Percentiles rank a stretch among this genome's conserved stretches.
Evolutionary conservation across 2,797 vertebrate species (phyloP).

Genomic region (Echeneis naucrates): DNA sequence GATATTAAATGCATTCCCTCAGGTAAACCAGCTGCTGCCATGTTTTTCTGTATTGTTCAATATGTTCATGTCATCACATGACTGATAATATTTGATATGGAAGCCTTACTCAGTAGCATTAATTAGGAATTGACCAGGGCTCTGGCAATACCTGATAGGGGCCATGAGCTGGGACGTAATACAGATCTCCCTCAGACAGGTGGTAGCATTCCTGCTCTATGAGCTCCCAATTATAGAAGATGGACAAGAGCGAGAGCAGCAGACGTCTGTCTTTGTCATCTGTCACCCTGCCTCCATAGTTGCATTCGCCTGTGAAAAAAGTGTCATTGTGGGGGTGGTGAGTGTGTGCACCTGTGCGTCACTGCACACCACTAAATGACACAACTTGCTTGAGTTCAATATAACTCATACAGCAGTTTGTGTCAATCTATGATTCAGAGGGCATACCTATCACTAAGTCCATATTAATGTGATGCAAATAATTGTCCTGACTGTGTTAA

Average conservation of each 20-base stretch:
- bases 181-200: conserved; percentile 86
- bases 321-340: too few species aligned
- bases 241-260: conserved; percentile 91
- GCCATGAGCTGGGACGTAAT: conserved; percentile 88
- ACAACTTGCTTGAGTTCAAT: too few species aligned
- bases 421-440: neutral
- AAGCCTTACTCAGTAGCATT: neutral
- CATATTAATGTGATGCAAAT: neutral
- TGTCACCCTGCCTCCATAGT: conserved; percentile 96
- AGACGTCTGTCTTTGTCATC: conserved; percentile 96
- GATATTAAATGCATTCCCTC: conserved; percentile 16
- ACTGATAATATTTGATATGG: conserved; percentile 12
- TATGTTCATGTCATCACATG: neutral
- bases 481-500: conserved; percentile 2
- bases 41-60: conserved; percentile 9
- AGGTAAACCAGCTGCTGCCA: conserved; percentile 3
- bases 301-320: conserved; percentile 90
- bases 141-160: conserved; percentile 87
- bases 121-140: conserved; percentile 21
- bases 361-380: too few species aligned
- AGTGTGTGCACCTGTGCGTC: too few species aligned
- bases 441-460: neutral
- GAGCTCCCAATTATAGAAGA: conserved; percentile 89
- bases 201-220: conserved; percentile 84
- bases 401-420: neutral